Evolutionary conservation across 1,140 invertebrate genomes (phyloP), one percentile per base, ranked within the genome.

Genomic region (Drosophila pseudoobscura): DNA sequence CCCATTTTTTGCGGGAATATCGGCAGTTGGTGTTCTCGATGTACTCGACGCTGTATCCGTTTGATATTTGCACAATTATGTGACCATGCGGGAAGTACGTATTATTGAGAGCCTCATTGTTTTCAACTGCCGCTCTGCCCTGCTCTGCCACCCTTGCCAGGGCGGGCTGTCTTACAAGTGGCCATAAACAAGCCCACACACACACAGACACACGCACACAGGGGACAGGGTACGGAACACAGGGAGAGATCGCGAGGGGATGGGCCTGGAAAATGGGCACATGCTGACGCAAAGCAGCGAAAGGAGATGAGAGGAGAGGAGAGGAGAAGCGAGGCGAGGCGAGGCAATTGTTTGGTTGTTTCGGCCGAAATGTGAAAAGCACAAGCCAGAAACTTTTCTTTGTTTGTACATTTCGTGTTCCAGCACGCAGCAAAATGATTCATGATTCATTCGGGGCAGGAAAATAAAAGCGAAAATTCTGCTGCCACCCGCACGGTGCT

Each of bases 151-250:
- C 50, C 17, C 58, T 53, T 39, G 60, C 44, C 41, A 43, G 35
- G 3, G 11, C 61, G 62, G 31, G 57, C 60, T 78, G 77, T 87
- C 82, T 85, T 85, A 88, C 82, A 85, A 85, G 82, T 85, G 82
- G 82, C 78, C 83, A 85, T 85, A 85, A 85, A 78, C 82, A 87
- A 64, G 76, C 55, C 47, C 53, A 71, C 60, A 75, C 59, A 31
- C 50, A 58, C 41, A 13, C 35, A n/a, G n/a, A n/a, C n/a, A 11
- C 3, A 13, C 35, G 5, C 15, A 20, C 5, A n/a, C 44, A 52
- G 50, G 31, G 41, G 2, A 39, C 35, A 39, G 11, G 4, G 35
- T 17, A 17, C 17, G 17, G 17, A 17, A 17, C 5, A 39, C 35
- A 39, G 11, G 11, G 35, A 43, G 11, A 39, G 35, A 43, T 13